Base-by-base conservation (phyloP, 1,140 invertebrate species). In the Drosophila pruinosa region DNA sequence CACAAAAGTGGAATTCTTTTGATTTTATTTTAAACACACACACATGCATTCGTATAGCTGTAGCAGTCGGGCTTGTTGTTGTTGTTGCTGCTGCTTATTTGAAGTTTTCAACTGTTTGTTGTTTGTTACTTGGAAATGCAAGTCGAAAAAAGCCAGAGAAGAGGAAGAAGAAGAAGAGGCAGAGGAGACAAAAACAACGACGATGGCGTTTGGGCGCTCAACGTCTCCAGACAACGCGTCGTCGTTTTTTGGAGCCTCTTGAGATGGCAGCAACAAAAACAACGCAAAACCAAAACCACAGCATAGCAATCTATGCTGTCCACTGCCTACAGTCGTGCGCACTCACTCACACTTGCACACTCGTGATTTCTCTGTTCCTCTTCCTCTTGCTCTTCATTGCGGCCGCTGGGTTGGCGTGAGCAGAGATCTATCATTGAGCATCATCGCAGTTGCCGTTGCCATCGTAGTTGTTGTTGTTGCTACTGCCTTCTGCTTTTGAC, bases 1-100 rank as follows among this genome's bases (percentile, higher is more conserved):
- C 75, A 86, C 78, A 76, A 88, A 86, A 86, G 77, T 86, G 82
- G 81, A 85, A 85, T 85, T 85, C 81, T 86, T 85, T 85, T 85
- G 82, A 85, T 86, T 85, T 85, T 81, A 75, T 72, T 75, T 75
- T 62, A 72, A 72, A 72, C 21, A 45, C 19, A 43, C 43, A 62
- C 34, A 41, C 21, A 12, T 26, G 48, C 21, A 57, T 26, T 1
- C 10, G 17, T 54, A 21, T 36, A 15, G n/a, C 38, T 71, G 56
- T 74, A 54, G 61, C n/a, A n/a, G n/a, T n/a, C n/a, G n/a, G n/a
- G n/a, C n/a, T 45, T 82, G 62, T 72, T 81, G 58, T 65, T 75
- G 47, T 79, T 72, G 52, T 72, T 76, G 43, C 58, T 59, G 22
- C 14, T 54, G 38, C 41, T 53, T 59, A 47, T 56, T 62, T 24